Evolutionary conservation across 2,113 vertebrate genomes (phyloP).

Genomic region (Scalopus aquaticus): DNA sequence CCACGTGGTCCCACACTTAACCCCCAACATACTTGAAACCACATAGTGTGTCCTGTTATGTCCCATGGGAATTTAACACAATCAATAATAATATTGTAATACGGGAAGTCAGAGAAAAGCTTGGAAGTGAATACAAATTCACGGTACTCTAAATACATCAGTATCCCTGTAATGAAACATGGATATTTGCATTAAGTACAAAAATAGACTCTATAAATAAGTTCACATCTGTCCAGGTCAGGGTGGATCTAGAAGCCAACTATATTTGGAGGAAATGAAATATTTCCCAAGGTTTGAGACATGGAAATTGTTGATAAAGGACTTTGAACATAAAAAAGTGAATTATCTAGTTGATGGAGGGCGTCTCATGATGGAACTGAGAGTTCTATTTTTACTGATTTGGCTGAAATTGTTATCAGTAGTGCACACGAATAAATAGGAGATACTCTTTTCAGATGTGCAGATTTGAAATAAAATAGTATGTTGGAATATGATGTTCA

Average conservation of each 20-base stretch:
- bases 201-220: conserved; percentile 19
- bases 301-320: neutral
- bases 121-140: neutral
- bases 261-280: neutral
- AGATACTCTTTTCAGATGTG: neutral
- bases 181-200: neutral
- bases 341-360: neutral
- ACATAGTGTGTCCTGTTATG: neutral
- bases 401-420: neutral
- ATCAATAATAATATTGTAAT: neutral
- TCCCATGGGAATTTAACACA: neutral
- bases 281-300: neutral
- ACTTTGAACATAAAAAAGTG: neutral
- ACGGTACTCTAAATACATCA: neutral
- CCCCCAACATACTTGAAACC: neutral
- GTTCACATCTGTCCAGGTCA: neutral
- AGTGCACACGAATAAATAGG: neutral
- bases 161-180: neutral
- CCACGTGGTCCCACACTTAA: no score
- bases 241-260: neutral
- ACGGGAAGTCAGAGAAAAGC: neutral
- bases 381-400: neutral
- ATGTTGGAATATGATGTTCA: neutral
- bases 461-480: neutral
- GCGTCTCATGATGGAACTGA: neutral